These are phyloP conservation scores for Flabesymbios commensalis DNA, from an alignment of 2,888 invertebrate species.

Conservation along the genomic window DNA sequence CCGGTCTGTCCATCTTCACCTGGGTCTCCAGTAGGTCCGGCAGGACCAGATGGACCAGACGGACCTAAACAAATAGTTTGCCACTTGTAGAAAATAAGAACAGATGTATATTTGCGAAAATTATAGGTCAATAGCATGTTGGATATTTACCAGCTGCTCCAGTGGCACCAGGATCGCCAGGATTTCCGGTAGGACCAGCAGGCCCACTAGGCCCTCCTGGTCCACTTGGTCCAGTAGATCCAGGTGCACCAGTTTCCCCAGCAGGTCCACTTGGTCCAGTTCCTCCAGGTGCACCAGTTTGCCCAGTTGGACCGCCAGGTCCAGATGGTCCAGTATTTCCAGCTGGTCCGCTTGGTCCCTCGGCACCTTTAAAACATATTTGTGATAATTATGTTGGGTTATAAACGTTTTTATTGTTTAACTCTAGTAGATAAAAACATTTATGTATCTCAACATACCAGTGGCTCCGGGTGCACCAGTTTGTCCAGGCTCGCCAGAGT, in stretches of 20 bases:
- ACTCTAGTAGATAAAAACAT: too few relatives aligned
- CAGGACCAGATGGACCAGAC: too few relatives aligned
- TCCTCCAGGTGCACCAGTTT: conserved; percentile 28
- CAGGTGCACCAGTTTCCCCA: conserved; percentile 21
- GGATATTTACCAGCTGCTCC: conserved; percentile 14
- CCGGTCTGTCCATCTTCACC: conserved; percentile 24
- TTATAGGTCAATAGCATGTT: too few relatives aligned
- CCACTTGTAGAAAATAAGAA: too few relatives aligned
- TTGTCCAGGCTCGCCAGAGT: conserved; percentile 18
- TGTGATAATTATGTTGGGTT: too few relatives aligned
- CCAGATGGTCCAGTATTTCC: conserved; percentile 18
- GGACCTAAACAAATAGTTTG: too few relatives aligned
- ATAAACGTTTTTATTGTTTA: too few relatives aligned
- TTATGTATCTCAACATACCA: too few relatives aligned
- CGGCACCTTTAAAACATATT: too few relatives aligned
- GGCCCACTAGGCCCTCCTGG: conserved; percentile 7
- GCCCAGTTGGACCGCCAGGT: conserved; percentile 28
- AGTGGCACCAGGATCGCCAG: conserved; percentile 20
- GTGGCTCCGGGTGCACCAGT: conserved; percentile 11
- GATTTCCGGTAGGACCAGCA: conserved; percentile 7
- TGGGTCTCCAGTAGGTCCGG: conserved; percentile 9
- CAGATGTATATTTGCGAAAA: too few relatives aligned
- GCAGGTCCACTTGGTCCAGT: conserved; percentile 37
- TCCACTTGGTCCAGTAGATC: conserved; percentile 9
- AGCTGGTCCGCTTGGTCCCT: not conserved